phyloP scores from a whole-genome alignment of 2,888 invertebrate species.

The Ganaspis brasiliensis region DNA sequence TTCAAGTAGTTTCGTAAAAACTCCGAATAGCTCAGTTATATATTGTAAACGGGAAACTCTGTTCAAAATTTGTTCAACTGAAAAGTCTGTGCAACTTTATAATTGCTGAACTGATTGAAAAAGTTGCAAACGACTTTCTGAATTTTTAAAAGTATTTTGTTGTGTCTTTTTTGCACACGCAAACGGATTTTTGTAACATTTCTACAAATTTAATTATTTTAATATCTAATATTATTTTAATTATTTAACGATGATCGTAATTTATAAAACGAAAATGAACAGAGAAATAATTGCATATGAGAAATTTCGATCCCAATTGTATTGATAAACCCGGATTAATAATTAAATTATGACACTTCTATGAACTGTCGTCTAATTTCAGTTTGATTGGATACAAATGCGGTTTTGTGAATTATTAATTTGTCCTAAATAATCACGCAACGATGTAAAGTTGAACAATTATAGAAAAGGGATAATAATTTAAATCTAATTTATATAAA shows the following conservation, averaged over 20 bases:
- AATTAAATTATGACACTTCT: slow-evolving; percentile 28
- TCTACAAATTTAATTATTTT: neutral
- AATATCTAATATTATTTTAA: too few relatives aligned
- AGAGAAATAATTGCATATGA: neutral
- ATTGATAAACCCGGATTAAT: slow-evolving; percentile 1
- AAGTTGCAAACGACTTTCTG: neutral
- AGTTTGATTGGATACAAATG: neutral
- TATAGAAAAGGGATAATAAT: neutral
- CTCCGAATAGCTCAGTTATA: neutral
- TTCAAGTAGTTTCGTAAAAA: slow-evolving; percentile 31
- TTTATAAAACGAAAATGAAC: neutral
- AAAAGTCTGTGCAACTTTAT: neutral
- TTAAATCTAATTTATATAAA: neutral
- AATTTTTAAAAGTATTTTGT: neutral
- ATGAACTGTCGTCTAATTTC: neutral
- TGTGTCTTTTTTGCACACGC: neutral
- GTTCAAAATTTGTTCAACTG: neutral
- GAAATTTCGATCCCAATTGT: neutral
- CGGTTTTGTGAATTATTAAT: slow-evolving; percentile 1
- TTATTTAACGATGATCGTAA: neutral
- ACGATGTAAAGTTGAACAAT: neutral
- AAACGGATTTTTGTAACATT: too few relatives aligned
- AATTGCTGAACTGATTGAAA: neutral
- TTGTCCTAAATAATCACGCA: neutral
- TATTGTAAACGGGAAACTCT: neutral